A percentile compares a stretch with the other conserved stretches of the same genome.
phyloP scores from a whole-genome alignment of 2,113 vertebrate genomes.

The Spheniscus mendiculus region DNA sequence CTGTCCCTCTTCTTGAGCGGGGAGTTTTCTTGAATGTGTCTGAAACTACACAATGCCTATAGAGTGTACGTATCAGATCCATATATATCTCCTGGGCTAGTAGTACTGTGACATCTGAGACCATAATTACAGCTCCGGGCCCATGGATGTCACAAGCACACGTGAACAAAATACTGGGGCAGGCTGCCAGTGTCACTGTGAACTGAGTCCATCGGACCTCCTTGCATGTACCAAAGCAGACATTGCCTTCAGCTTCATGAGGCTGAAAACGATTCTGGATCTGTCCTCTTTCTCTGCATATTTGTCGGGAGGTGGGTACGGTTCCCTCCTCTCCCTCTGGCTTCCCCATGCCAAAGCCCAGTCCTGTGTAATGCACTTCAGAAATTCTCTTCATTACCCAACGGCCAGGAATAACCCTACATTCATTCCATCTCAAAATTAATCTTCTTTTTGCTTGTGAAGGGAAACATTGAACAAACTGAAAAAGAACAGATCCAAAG shows the following conservation, averaged over 20 bases:
- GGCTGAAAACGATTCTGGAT: not conserved
- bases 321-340: not conserved
- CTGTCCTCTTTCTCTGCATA: not conserved
- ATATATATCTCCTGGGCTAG: not conserved
- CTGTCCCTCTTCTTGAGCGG: not conserved
- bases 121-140: not conserved
- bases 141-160: not conserved
- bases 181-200: not conserved
- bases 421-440: not conserved
- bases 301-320: not conserved
- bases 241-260: not conserved
- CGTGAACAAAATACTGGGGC: not conserved
- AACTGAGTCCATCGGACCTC: not conserved
- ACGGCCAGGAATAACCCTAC: not conserved
- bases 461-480: not conserved
- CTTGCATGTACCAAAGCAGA: not conserved
- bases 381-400: not conserved
- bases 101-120: constrained; percentile 25
- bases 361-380: not conserved
- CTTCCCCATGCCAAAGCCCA: not conserved
- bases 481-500: not conserved
- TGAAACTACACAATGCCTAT: not conserved
- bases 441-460: not conserved
- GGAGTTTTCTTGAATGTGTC: not conserved
- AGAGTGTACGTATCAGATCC: not conserved